These are phyloP conservation scores for Calvadosia cruxmelitensis DNA, from an alignment of 30 jellyfish, hydroid and myxozoan species.

Conservation along the genomic window DNA sequence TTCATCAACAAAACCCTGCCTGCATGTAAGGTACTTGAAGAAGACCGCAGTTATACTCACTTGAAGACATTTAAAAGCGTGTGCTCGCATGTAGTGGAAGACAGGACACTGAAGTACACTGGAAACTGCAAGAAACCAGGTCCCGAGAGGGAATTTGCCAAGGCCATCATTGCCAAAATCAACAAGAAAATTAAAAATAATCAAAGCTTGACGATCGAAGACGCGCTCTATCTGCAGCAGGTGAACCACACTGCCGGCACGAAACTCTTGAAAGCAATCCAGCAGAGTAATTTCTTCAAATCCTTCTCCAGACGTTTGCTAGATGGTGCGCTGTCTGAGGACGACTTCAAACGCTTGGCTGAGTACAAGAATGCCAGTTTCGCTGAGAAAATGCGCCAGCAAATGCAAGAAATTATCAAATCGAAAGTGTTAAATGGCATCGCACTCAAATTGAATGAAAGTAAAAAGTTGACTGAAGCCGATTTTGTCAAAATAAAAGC, in stretches of 20 bases:
- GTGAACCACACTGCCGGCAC: constrained; percentile 41
- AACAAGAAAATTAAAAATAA: constrained; percentile 44
- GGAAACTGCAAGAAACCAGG: constrained; percentile 72
- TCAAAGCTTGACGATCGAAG: constrained; percentile 49
- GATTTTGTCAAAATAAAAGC: constrained; percentile 44
- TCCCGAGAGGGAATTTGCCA: constrained; percentile 31
- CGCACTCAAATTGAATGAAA: constrained; percentile 18
- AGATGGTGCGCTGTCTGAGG: constrained; percentile 36
- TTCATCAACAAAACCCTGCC: constrained; percentile 35
- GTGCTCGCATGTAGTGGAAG: constrained; percentile 82
- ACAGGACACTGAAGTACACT: constrained; percentile 62
- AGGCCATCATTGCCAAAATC: constrained; percentile 24
- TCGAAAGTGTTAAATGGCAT: constrained; percentile 24
- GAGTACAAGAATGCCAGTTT: constrained; percentile 48
- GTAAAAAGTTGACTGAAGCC: constrained; percentile 40
- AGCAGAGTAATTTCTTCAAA: constrained; percentile 34
- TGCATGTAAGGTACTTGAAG: constrained; percentile 22
- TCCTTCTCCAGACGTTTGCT: constrained; percentile 37
- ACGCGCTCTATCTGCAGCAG: constrained; percentile 54
- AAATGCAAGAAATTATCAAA: constrained; percentile 18
- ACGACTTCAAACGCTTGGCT: constrained; percentile 32
- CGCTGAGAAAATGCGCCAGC: constrained; percentile 38
- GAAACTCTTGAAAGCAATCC: constrained; percentile 29
- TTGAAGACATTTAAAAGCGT: constrained; percentile 12
- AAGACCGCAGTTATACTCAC: constrained; percentile 35